Evolutionary conservation across 2,113 vertebrate species (phyloP).

Genomic region (Rhinolophus sinicus): DNA sequence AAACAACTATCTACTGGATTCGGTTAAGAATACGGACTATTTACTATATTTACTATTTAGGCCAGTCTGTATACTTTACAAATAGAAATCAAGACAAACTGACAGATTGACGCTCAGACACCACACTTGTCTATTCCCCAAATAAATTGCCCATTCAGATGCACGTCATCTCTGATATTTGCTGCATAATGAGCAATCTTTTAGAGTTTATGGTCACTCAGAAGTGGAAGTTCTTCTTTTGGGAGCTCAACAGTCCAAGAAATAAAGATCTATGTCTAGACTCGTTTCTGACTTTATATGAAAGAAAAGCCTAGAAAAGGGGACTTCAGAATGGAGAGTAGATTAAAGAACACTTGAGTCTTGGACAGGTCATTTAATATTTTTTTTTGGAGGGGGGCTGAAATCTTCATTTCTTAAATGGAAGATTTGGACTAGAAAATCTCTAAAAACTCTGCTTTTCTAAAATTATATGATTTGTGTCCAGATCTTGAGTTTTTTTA

Average conservation of each 20-base stretch:
- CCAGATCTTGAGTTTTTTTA: background rate
- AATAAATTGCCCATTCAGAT: background rate
- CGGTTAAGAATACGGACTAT: background rate
- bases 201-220: background rate
- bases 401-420: slow-evolving; percentile 9
- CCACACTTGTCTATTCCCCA: background rate
- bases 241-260: background rate
- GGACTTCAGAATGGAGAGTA: background rate
- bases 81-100: background rate
- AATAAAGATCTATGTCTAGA: background rate
- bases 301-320: background rate
- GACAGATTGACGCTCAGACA: background rate
- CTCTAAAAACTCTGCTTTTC: background rate
- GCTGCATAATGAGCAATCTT: background rate
- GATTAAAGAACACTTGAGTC: background rate
- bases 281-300: background rate
- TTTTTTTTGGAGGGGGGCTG: background rate
- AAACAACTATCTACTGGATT: background rate
- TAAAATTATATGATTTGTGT: background rate
- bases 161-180: background rate
- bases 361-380: background rate
- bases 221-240: background rate
- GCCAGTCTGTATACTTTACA: background rate
- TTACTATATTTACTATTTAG: background rate
- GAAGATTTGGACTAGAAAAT: background rate